Percentiles rank a stretch among this genome's conserved stretches.
Evolutionary conservation across 2,113 vertebrate species (phyloP).

Genomic region (Gulo gulo): DNA sequence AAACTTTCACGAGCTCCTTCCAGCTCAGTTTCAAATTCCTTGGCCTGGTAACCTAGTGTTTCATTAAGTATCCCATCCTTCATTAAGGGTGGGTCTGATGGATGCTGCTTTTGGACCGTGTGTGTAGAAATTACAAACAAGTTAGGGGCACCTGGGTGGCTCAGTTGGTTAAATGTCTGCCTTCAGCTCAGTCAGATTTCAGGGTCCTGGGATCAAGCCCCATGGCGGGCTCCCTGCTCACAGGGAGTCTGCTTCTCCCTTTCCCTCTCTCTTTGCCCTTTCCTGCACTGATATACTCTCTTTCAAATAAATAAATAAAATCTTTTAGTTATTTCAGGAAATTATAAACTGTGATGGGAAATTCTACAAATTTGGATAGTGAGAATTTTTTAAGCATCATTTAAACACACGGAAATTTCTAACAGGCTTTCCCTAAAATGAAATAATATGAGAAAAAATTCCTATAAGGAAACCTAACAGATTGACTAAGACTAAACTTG

Average conservation of each 20-base stretch:
- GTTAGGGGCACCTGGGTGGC: neutral
- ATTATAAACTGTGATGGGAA: neutral
- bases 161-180: neutral
- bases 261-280: neutral
- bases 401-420: neutral
- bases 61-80: neutral
- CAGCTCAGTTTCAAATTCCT: neutral
- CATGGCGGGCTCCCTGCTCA: no score
- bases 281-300: neutral
- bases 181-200: neutral
- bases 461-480: conserved; percentile 42
- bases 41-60: neutral
- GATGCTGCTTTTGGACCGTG: neutral
- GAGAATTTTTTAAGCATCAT: neutral
- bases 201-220: neutral
- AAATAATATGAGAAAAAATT: neutral
- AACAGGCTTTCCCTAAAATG: conserved; percentile 26
- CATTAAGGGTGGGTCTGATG: neutral
- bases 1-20: neutral
- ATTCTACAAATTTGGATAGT: neutral
- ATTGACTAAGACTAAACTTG: conserved; percentile 6
- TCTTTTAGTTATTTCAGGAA: neutral
- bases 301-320: neutral
- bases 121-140: conserved; percentile 7
- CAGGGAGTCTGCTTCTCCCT: neutral